Conservation (phyloP, 2,888 invertebrate species). For the Eristalis pertinax region DNA sequence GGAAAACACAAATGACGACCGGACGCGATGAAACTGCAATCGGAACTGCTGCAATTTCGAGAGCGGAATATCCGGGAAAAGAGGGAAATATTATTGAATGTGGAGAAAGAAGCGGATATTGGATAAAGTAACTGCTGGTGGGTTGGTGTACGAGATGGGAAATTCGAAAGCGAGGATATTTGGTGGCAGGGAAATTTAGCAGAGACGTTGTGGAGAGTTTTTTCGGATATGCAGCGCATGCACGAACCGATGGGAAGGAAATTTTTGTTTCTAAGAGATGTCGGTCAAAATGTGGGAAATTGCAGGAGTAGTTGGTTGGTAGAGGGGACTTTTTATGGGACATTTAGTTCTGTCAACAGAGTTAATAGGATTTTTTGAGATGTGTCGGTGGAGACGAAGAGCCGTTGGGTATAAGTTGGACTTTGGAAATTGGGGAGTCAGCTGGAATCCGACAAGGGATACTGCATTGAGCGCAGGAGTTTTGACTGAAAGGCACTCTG, state of each 20-base stretch:
- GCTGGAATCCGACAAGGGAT: too few species aligned
- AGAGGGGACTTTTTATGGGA: too few species aligned
- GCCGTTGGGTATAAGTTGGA: too few species aligned
- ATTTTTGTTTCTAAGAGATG: not conserved
- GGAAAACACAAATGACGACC: constrained; percentile 31
- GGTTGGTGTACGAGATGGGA: constrained; percentile 37
- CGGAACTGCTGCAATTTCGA: constrained; percentile 45
- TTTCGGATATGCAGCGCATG: not conserved
- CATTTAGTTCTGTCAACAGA: too few species aligned
- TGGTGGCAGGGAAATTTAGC: not conserved
- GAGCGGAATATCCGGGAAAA: constrained; percentile 65
- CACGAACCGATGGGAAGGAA: not conserved
- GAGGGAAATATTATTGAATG: constrained; percentile 2
- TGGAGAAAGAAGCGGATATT: not conserved
- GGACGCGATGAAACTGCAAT: constrained; percentile 53
- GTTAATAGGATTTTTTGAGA: too few species aligned
- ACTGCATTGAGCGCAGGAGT: too few species aligned
- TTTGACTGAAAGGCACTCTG: too few species aligned
- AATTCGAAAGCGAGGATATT: not conserved
- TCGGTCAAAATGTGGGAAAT: not conserved
- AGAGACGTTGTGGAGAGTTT: not conserved
- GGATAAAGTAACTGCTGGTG: not conserved
- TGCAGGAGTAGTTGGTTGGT: not conserved
- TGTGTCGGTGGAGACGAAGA: too few species aligned
- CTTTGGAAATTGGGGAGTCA: too few species aligned